Evolutionary conservation across 2,113 vertebrate species (phyloP), one percentile per base, ranked within the genome.

Genomic region (Tupaia chinensis): DNA sequence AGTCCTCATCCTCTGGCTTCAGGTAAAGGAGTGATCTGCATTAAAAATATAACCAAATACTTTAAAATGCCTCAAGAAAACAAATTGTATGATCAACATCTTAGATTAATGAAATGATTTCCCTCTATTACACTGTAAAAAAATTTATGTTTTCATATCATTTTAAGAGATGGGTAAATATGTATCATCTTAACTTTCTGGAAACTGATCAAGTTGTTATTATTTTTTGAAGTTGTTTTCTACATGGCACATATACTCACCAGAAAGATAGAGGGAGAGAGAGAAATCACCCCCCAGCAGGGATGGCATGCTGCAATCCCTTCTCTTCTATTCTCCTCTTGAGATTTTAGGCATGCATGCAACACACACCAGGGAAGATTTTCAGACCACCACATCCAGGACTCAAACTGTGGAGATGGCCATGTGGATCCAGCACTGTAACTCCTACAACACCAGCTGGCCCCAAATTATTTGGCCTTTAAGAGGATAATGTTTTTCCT

Each of bases 21-120:
- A 99, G 98, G 97, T 98, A 99, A 94, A 99, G 97, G 22, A 98
- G 65, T 9, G 99, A 99, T 95, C 99, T 99, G 97, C 23, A 80
- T 22, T 29, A 97, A 96, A 92, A 23, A 94, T 74, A 1, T 53
- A 66, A 94, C 54, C 94, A 92, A 65, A 96, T 0, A 80, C 0
- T 93, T 69, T 80, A 29, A 34, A 88, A 4, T 5, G 19, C 23
- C 76, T 93, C 72, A 79, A 95, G 27, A 74, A 68, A 68, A 79
- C 0, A 74, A 93, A 68, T 65, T 91, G 29, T 63, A 68, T 89
- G 20, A 77, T 23, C 88, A 54, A 4, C 91, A 9, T 27, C 78
- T 90, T 58, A 76, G 34, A 84, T 66, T 29, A 86, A 72, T 73
- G 15, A 74, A 63, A 53, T 76, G 53, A 61, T 9, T n/a, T 93